phyloP scores from a whole-genome alignment of 2,113 vertebrate species.

The Apodemus sylvaticus region DNA sequence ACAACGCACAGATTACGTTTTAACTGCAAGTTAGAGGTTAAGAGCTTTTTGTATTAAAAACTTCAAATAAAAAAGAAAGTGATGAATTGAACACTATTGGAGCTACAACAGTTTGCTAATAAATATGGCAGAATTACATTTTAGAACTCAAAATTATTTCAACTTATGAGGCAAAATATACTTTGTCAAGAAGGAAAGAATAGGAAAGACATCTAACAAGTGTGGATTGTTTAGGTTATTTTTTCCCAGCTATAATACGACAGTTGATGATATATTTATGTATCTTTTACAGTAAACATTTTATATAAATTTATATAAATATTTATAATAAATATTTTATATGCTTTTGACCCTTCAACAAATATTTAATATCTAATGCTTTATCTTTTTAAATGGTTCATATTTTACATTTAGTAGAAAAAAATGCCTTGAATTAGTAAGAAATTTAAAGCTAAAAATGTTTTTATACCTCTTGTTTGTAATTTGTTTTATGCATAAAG shows the following conservation, averaged over 20 bases:
- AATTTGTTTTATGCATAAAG: conserved; percentile 45
- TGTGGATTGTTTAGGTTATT: neutral
- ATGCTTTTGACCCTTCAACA: neutral
- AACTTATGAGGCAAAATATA: neutral
- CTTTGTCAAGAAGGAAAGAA: neutral
- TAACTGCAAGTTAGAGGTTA: neutral
- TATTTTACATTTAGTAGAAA: neutral
- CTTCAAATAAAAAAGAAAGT: neutral
- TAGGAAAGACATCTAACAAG: neutral
- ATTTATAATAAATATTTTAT: too few relatives aligned
- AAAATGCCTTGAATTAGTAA: neutral
- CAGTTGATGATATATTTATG: neutral
- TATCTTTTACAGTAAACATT: neutral
- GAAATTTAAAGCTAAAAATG: neutral
- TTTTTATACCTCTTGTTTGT: neutral
- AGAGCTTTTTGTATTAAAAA: neutral
- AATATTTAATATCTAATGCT: neutral
- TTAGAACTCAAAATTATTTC: neutral
- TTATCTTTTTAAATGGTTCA: neutral
- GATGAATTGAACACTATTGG: neutral
- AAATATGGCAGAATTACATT: neutral
- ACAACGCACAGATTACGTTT: neutral
- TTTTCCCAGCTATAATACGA: neutral
- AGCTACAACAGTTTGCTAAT: neutral
- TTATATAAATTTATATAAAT: too few relatives aligned